Conservation (phyloP, 1,140 invertebrate genomes). For the Maniola jurtina region DNA sequence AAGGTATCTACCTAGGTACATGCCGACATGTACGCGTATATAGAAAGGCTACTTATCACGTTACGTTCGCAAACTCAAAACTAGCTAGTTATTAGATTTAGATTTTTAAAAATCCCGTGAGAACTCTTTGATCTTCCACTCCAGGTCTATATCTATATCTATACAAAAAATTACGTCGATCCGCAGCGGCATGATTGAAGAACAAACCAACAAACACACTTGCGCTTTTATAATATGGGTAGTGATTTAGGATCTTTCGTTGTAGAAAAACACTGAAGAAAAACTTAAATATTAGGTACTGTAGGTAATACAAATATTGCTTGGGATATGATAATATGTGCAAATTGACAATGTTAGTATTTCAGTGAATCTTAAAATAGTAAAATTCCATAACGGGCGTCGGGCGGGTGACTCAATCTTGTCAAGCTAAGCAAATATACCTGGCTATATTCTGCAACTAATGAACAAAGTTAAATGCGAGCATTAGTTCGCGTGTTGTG, state of each 20-base stretch:
- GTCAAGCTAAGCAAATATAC: conserved; percentile 13
- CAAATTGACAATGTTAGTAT: background rate
- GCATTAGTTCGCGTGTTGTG: conserved; percentile 20
- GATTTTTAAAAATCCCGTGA: too few species aligned
- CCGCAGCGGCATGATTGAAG: too few species aligned
- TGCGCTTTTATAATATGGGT: too few species aligned
- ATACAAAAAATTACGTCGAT: too few species aligned
- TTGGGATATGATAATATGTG: too few species aligned
- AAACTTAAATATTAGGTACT: too few species aligned
- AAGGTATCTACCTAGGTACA: background rate
- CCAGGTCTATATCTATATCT: too few species aligned
- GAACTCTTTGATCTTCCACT: too few species aligned
- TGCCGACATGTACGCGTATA: background rate
- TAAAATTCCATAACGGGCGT: background rate
- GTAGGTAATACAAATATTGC: too few species aligned
- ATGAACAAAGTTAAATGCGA: conserved; percentile 22
- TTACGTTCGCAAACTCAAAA: conserved; percentile 12
- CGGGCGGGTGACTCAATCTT: background rate
- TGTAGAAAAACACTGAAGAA: too few species aligned
- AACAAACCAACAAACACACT: too few species aligned
- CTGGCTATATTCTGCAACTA: conserved; percentile 6
- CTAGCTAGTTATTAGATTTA: background rate
- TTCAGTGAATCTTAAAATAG: background rate
- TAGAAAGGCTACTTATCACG: conserved; percentile 8
- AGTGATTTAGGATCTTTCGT: too few species aligned